Evolutionary conservation across 2,113 vertebrate genomes (phyloP).

Genomic region (Pygoscelis antarcticus): DNA sequence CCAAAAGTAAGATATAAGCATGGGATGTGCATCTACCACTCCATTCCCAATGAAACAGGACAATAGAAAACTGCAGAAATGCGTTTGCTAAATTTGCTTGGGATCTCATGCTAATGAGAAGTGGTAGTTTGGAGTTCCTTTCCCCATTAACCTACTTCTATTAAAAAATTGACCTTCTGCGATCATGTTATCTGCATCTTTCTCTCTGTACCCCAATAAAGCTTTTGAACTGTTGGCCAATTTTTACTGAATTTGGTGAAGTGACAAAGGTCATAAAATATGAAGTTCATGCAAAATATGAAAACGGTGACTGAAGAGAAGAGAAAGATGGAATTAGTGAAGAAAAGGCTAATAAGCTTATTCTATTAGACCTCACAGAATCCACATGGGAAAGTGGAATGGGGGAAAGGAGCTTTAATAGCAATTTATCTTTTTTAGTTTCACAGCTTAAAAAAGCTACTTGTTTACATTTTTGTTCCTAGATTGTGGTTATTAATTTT

Average conservation of each 20-base stretch:
- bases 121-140: background rate
- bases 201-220: background rate
- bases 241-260: background rate
- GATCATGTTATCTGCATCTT: background rate
- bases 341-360: background rate
- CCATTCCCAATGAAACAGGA: background rate
- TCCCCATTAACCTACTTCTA: background rate
- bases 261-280: background rate
- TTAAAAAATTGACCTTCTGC: background rate
- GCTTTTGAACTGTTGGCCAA: background rate
- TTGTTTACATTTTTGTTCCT: background rate
- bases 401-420: background rate
- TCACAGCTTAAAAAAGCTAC: background rate
- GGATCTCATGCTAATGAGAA: background rate
- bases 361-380: background rate
- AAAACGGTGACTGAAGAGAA: background rate
- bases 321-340: background rate
- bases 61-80: background rate
- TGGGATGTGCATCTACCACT: background rate
- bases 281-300: background rate
- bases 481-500: background rate
- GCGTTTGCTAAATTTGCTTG: background rate
- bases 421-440: background rate
- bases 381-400: background rate
- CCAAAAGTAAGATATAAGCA: background rate